Evolutionary conservation across 2,113 vertebrate genomes (phyloP).

Genomic region (Indri indri): DNA sequence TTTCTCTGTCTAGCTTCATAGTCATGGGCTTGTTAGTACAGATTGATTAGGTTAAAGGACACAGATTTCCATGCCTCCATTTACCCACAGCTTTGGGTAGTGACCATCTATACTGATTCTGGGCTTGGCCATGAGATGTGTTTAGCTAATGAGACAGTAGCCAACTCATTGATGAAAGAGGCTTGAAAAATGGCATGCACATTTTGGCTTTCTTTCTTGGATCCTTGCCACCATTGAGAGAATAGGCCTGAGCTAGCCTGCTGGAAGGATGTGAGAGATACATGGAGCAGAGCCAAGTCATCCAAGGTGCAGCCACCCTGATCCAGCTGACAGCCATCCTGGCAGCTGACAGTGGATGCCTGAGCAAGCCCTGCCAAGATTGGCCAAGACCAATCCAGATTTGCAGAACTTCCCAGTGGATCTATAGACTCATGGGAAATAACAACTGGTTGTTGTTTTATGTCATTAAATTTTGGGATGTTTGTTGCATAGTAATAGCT

Average conservation of each 20-base stretch:
- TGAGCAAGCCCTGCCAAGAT: slow-evolving; percentile 19
- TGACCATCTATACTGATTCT: background rate
- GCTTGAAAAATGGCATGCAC: background rate
- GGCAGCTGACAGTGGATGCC: background rate
- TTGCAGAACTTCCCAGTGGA: background rate
- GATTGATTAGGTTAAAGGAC: background rate
- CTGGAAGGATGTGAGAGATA: background rate
- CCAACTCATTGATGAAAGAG: background rate
- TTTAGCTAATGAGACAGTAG: background rate
- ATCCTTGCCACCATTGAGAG: background rate
- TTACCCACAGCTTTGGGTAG: background rate
- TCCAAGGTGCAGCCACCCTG: background rate
- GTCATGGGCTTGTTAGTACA: background rate
- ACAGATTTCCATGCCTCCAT: background rate
- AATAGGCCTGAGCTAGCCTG: background rate
- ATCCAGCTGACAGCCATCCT: background rate
- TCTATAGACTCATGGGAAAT: background rate
- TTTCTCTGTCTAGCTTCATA: slow-evolving; percentile 8
- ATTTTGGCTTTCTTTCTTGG: slow-evolving; percentile 7
- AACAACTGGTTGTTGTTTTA: background rate
- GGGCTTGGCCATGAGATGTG: background rate
- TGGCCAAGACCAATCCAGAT: background rate
- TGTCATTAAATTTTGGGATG: background rate
- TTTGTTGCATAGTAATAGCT: background rate
- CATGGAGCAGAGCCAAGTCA: background rate